Base-by-base conservation (phyloP, 2,113 vertebrate genomes). In the Siphamia tubifer region DNA sequence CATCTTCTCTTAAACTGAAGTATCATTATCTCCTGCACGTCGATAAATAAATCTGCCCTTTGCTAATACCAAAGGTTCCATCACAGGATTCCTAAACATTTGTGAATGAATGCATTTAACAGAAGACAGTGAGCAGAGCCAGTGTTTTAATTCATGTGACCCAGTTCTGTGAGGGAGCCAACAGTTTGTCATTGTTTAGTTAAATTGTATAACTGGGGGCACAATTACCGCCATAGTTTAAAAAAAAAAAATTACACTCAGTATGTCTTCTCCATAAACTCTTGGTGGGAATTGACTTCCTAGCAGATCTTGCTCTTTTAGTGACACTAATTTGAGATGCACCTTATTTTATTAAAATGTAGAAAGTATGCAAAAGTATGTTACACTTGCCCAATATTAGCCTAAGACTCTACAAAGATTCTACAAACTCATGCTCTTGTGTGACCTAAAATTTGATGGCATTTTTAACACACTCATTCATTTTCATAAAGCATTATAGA, bases 261-360 rank as follows among this genome's bases (percentile, higher is more conserved):
- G 61, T 39, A 15, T 40, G 38, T 62, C 35, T 45, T 52, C 68
- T 56, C 17, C 42, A 23, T 38, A 42, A 54, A 49, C 34, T 49
- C 53, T 84, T 84, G 70, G 77, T 67, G 63, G 20, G 27, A 79
- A 72, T 79, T 17, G 75, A 85, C 85, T 79, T 83, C 51, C 65
- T 43, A 63, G 62, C 31, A 67, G 21, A 28, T 63, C n/a, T n/a
- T n/a, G n/a, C n/a, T n/a, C n/a, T n/a, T n/a, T n/a, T n/a, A n/a
- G n/a, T 44, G 70, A 66, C 20, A n/a, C n/a, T n/a, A n/a, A n/a
- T n/a, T n/a, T n/a, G n/a, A n/a, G n/a, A n/a, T n/a, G n/a, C n/a
- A n/a, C n/a, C n/a, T n/a, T n/a, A n/a, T n/a, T n/a, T n/a, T n/a
- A n/a, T n/a, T n/a, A n/a, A n/a, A n/a, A n/a, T n/a, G n/a, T n/a